phyloP scores from a whole-genome alignment of 1,140 invertebrate species.

The Heterodera schachtii region DNA sequence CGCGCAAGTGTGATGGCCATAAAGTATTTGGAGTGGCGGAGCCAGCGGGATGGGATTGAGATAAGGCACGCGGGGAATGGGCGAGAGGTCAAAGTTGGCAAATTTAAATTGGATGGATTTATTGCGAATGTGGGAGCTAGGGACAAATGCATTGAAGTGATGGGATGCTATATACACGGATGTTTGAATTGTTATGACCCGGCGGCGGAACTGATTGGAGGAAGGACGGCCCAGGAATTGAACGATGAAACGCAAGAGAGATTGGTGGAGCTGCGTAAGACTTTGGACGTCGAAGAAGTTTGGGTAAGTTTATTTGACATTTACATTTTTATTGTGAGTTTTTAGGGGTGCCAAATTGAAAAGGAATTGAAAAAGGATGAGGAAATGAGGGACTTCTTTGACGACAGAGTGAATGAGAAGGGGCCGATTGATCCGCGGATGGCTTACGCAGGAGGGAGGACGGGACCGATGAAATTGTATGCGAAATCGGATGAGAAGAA shows the following conservation, averaged over 20 bases:
- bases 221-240: background rate
- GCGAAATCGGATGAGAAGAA: background rate
- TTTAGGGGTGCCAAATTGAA: background rate
- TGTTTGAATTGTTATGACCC: background rate
- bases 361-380: background rate
- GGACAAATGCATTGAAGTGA: background rate
- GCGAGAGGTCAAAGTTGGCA: background rate
- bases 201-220: background rate
- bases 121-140: background rate
- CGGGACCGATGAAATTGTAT: background rate
- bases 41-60: background rate
- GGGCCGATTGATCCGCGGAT: background rate
- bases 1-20: background rate
- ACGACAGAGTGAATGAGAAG: background rate
- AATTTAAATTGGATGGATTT: conserved; percentile 11
- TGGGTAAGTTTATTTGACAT: background rate
- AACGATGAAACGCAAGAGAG: background rate
- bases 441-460: background rate
- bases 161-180: background rate
- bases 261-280: background rate
- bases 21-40: conserved; percentile 18
- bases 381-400: background rate
- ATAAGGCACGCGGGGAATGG: conserved; percentile 6
- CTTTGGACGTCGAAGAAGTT: background rate
- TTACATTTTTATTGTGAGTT: no score